Conservation (phyloP, 2,888 invertebrate genomes). For the Uloborus plumipes region DNA sequence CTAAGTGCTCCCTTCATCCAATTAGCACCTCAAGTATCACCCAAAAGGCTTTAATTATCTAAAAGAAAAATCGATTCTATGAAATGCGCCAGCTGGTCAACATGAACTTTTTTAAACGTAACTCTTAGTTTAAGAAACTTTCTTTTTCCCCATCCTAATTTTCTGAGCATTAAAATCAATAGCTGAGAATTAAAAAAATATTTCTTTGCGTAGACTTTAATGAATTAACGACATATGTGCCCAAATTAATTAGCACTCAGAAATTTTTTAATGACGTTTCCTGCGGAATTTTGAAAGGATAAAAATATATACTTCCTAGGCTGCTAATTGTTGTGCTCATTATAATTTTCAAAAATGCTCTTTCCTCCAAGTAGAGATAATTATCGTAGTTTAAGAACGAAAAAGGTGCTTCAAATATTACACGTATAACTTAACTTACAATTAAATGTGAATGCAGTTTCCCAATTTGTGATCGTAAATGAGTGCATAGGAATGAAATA, state of each 20-base stretch:
- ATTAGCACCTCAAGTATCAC: neutral
- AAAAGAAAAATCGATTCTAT: constrained; percentile 47
- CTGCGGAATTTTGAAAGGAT: neutral
- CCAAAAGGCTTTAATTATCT: constrained; percentile 54
- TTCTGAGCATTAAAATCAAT: constrained; percentile 48
- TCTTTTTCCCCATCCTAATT: constrained; percentile 18
- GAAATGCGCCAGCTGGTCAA: constrained; percentile 45
- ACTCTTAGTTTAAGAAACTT: constrained; percentile 49
- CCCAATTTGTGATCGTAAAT: no score
- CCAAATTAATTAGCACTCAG: constrained; percentile 44
- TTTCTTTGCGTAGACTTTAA: constrained; percentile 38
- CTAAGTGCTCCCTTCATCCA: no score
- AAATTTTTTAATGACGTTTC: constrained; percentile 17
- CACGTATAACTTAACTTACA: no score
- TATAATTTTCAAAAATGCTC: no score
- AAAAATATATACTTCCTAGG: no score
- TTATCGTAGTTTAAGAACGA: no score
- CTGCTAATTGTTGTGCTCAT: no score
- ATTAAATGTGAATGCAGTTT: no score
- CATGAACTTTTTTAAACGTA: constrained; percentile 50
- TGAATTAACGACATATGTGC: constrained; percentile 51
- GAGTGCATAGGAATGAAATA: no score
- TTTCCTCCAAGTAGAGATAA: no score
- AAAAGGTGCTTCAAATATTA: no score
- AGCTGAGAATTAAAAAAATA: constrained; percentile 36